phyloP scores from a whole-genome alignment of 2,113 vertebrate genomes.

The Ciconia maguari region DNA sequence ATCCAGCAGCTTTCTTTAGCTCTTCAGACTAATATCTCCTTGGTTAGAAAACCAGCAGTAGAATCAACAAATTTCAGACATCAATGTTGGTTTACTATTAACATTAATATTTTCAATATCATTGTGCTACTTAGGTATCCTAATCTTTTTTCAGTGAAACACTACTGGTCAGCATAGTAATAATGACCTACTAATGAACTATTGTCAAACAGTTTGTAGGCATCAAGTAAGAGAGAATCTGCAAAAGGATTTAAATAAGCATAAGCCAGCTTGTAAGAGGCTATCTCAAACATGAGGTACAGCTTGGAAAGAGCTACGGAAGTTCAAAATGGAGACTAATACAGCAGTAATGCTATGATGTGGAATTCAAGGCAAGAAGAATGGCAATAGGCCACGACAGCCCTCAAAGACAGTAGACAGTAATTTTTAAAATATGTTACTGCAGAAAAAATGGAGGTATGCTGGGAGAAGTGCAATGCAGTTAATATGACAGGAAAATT shows the following conservation, averaged over 20 bases:
- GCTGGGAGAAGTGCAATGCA: not conserved
- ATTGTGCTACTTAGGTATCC: not conserved
- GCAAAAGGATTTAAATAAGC: not conserved
- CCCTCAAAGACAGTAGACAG: not conserved
- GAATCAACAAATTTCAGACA: not conserved
- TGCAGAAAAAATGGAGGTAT: not conserved
- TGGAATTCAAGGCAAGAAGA: not conserved
- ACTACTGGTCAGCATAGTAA: not conserved
- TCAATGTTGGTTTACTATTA: not conserved
- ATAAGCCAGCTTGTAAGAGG: not conserved
- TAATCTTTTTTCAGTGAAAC: not conserved
- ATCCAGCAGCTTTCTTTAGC: not conserved
- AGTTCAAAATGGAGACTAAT: not conserved
- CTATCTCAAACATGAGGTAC: not conserved
- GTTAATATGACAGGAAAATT: not conserved
- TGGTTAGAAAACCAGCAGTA: not conserved
- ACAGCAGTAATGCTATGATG: not conserved
- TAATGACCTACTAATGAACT: not conserved
- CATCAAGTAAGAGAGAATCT: not conserved
- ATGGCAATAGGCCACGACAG: fast-evolving
- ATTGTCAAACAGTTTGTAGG: not conserved
- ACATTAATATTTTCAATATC: not conserved
- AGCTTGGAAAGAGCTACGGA: not conserved
- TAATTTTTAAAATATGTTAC: not conserved
- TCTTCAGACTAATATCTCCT: not conserved